Conservation (phyloP, 2,888 invertebrate species). For the Conops quadrifasciatus region DNA sequence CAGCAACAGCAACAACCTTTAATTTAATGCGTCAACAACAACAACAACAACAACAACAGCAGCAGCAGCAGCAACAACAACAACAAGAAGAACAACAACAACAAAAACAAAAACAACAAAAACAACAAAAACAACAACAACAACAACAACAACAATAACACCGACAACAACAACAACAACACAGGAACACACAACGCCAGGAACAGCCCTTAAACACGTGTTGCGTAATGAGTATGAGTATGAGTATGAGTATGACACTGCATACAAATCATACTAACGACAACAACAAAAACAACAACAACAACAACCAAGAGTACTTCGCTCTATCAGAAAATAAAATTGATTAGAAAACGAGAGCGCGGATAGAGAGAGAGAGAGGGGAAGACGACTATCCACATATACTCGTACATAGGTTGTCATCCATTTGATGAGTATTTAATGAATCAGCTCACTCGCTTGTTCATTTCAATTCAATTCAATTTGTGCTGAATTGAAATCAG, state of each 20-base stretch:
- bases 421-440: constrained; percentile 39
- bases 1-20: too few relatives aligned
- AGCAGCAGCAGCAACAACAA: constrained; percentile 5
- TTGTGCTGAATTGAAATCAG: neutral
- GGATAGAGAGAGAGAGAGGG: neutral
- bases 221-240: constrained; percentile 16
- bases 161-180: too few relatives aligned
- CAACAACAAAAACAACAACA: neutral
- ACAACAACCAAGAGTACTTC: neutral
- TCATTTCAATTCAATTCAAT: constrained; percentile 9
- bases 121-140: too few relatives aligned
- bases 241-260: neutral
- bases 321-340: too few relatives aligned
- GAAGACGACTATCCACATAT: neutral
- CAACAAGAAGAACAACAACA: constrained; percentile 3
- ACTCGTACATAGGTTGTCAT: neutral
- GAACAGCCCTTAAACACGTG: constrained; percentile 21
- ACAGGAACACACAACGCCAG: too few relatives aligned
- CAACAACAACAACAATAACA: too few relatives aligned
- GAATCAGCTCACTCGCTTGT: constrained; percentile 25
- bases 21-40: too few relatives aligned
- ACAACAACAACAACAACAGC: neutral
- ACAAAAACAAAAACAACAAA: too few relatives aligned
- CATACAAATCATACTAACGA: constrained; percentile 23
- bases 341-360: neutral